Evolutionary conservation across 2,888 invertebrate species (phyloP).

Genomic region (Rhopalosiphum nymphaeae): DNA sequence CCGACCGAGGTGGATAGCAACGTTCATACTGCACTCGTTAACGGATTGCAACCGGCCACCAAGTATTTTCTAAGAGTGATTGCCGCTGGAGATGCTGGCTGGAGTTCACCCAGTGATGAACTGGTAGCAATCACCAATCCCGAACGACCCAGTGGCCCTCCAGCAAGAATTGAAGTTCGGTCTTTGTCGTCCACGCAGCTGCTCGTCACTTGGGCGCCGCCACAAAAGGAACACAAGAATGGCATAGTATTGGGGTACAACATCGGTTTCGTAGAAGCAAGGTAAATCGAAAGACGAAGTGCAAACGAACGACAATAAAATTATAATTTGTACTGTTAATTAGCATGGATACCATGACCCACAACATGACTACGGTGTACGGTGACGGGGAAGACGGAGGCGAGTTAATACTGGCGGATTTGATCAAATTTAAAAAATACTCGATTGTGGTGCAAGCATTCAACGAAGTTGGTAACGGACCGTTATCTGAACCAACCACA

Average conservation of each 20-base stretch:
- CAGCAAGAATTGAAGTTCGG: conserved; percentile 77
- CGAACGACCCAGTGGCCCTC: conserved; percentile 80
- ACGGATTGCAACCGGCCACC: conserved; percentile 80
- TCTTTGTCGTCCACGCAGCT: conserved; percentile 82
- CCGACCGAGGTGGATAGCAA: conserved; percentile 77
- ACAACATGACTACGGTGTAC: conserved; percentile 79
- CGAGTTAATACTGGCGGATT: conserved; percentile 76
- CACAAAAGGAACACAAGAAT: conserved; percentile 78
- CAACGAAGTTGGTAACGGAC: conserved; percentile 82
- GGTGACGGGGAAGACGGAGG: conserved; percentile 80
- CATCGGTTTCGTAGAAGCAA: conserved; percentile 76
- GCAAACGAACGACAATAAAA: background rate
- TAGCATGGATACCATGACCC: conserved; percentile 68
- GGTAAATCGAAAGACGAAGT: conserved; percentile 68
- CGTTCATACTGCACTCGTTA: conserved; percentile 77
- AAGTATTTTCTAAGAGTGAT: conserved; percentile 79
- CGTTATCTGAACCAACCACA: conserved; percentile 77
- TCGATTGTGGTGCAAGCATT: conserved; percentile 81
- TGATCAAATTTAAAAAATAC: conserved; percentile 78
- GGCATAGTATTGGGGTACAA: conserved; percentile 84
- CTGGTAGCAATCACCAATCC: conserved; percentile 78
- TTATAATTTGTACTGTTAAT: background rate
- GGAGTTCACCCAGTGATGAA: conserved; percentile 78
- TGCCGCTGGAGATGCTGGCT: conserved; percentile 80
- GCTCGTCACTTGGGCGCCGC: conserved; percentile 81